These are phyloP conservation scores for Theropithecus gelada DNA, from an alignment of 2,113 vertebrate genomes.

Conservation along the genomic window DNA sequence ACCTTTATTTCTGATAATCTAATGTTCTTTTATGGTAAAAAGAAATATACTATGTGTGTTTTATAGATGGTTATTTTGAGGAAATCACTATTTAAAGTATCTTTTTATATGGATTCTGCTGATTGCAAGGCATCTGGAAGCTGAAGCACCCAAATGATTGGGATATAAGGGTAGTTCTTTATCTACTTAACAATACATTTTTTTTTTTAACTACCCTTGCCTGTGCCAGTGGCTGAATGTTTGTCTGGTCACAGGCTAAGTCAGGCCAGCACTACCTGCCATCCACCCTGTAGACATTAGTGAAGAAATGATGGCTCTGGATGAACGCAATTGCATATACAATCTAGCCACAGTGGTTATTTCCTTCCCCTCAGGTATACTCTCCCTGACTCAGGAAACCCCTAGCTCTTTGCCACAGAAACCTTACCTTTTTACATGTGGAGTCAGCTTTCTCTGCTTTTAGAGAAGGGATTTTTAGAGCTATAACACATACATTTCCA, in stretches of 20 bases:
- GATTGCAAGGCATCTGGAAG: background rate
- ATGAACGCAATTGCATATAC: background rate
- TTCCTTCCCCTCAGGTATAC: background rate
- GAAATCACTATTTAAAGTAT: slow-evolving; percentile 58
- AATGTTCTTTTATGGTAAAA: slow-evolving; percentile 77
- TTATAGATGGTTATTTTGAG: slow-evolving; percentile 75
- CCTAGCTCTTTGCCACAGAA: background rate
- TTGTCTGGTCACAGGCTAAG: background rate
- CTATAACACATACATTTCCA: background rate
- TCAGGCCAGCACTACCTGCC: background rate
- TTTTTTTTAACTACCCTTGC: background rate
- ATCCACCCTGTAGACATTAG: background rate
- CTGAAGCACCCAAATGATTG: background rate
- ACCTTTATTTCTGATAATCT: slow-evolving; percentile 70
- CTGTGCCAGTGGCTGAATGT: background rate
- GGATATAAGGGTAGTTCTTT: background rate
- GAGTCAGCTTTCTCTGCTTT: background rate
- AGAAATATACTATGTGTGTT: slow-evolving; percentile 72
- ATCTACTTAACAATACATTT: background rate
- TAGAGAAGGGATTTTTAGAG: background rate
- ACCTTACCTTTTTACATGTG: background rate
- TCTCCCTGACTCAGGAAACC: background rate
- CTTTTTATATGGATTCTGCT: slow-evolving; percentile 41
- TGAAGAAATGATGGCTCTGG: background rate
- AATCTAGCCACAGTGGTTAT: background rate